phyloP scores from a whole-genome alignment of 2,888 invertebrate genomes.

The Trisateles emortualis region DNA sequence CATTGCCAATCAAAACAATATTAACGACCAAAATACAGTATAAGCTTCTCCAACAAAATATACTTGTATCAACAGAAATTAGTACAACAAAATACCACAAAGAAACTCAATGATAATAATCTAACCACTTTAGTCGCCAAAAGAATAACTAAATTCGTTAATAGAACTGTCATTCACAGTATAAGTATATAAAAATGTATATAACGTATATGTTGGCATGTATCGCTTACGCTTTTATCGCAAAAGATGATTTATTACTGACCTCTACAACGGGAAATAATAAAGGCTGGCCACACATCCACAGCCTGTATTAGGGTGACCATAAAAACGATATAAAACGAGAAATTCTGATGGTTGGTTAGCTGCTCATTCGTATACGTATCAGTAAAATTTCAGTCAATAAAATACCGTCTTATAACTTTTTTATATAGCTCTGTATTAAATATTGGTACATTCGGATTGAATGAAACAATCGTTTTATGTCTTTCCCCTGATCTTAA shows the following conservation, averaged over 20 bases:
- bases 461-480: conserved; percentile 42
- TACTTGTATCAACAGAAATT: conserved; percentile 1
- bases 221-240: conserved; percentile 58
- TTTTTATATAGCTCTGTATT: conserved; percentile 21
- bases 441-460: conserved; percentile 32
- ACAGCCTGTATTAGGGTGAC: conserved; percentile 47
- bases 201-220: conserved; percentile 15
- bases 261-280: conserved; percentile 59
- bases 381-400: conserved; percentile 26
- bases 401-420: conserved; percentile 34
- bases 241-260: conserved; percentile 61
- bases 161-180: conserved; percentile 33
- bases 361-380: conserved; percentile 37
- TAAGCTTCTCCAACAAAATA: not conserved
- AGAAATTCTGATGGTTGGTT: conserved; percentile 41
- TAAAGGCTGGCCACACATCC: conserved; percentile 61
- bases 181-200: conserved; percentile 17
- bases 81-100: conserved; percentile 5
- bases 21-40: too few species aligned
- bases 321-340: conserved; percentile 44
- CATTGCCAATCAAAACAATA: too few species aligned
- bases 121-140: conserved; percentile 4
- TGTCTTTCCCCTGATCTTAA: conserved; percentile 21
- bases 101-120: conserved; percentile 10
- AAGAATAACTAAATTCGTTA: conserved; percentile 23